These are phyloP conservation scores for Hydractinia echinata DNA, from an alignment of 30 jellyfish, hydroid and myxozoan species.

Conservation along the genomic window DNA sequence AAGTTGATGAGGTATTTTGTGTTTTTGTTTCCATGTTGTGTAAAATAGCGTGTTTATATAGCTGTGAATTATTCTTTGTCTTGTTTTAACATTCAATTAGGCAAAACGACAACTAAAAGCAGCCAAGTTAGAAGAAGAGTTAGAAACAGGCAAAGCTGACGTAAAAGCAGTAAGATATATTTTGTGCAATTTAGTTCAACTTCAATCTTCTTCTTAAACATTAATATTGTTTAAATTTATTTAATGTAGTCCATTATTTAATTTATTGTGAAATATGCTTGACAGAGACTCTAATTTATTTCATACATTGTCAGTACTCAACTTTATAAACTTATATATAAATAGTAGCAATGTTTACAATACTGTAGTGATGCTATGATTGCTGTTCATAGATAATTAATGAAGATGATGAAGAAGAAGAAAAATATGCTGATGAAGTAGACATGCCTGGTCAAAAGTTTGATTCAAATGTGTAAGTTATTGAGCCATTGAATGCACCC, in stretches of 20 bases:
- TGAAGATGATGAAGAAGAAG: constrained; percentile 95
- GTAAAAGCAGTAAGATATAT: constrained; percentile 46
- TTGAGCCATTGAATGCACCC: background rate
- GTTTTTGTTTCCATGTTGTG: background rate
- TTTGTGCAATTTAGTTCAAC: background rate
- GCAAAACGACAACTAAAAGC: constrained; percentile 92
- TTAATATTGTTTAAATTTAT: too few species aligned
- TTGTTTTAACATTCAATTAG: constrained; percentile 15
- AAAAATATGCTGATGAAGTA: constrained; percentile 88
- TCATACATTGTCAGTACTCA: background rate
- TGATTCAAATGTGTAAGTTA: constrained; percentile 79
- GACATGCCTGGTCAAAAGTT: constrained; percentile 97
- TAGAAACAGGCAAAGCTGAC: constrained; percentile 72
- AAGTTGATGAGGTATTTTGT: constrained; percentile 74
- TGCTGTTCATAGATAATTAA: background rate
- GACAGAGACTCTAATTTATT: too few species aligned
- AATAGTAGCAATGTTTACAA: background rate
- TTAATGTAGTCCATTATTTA: background rate
- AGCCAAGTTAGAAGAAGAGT: constrained; percentile 87
- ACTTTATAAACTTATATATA: background rate
- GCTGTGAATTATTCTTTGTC: background rate
- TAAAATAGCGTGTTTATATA: background rate
- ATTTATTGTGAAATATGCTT: background rate
- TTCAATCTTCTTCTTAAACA: too few species aligned
- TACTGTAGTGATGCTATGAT: background rate